Percentiles rank a stretch among this genome's conserved stretches.
Conservation (phyloP, 2,797 vertebrate species). For the Urosaurus nigricauda region DNA sequence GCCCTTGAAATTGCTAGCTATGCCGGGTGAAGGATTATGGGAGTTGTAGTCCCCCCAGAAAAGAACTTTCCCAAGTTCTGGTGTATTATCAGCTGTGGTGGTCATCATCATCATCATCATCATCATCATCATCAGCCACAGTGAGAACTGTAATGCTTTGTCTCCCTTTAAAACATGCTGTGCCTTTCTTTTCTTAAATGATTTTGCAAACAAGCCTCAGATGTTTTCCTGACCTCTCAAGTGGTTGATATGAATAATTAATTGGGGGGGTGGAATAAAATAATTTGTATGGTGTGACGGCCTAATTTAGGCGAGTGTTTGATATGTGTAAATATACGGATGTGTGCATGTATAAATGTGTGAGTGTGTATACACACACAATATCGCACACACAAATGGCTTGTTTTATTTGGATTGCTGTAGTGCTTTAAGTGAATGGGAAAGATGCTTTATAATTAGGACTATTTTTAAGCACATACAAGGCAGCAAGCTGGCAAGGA, state of each 20-base stretch:
- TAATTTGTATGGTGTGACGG: neutral
- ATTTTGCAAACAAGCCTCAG: neutral
- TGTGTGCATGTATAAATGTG: too few species aligned
- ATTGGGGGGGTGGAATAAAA: neutral
- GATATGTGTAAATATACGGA: neutral
- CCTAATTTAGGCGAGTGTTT: neutral
- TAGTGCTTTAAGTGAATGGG: neutral
- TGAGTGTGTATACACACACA: too few species aligned
- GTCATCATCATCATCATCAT: too few species aligned
- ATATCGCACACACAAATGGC: neutral
- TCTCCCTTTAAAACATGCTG: neutral
- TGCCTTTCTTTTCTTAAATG: neutral
- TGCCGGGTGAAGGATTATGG: too few species aligned
- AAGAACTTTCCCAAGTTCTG: too few species aligned
- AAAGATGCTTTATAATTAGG: conserved; percentile 2
- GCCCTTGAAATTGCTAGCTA: too few species aligned
- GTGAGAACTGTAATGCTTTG: too few species aligned
- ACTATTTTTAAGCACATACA: neutral
- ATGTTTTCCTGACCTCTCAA: conserved; percentile 1
- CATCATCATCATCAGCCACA: too few species aligned
- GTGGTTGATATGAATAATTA: neutral
- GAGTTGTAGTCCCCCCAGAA: too few species aligned
- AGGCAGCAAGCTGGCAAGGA: too few species aligned
- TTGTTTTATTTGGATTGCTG: neutral
- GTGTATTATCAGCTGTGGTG: too few species aligned